Evolutionary conservation across 92 coral and sea anemone genomes (phyloP).

Genomic region (Meandrina meandrites): DNA sequence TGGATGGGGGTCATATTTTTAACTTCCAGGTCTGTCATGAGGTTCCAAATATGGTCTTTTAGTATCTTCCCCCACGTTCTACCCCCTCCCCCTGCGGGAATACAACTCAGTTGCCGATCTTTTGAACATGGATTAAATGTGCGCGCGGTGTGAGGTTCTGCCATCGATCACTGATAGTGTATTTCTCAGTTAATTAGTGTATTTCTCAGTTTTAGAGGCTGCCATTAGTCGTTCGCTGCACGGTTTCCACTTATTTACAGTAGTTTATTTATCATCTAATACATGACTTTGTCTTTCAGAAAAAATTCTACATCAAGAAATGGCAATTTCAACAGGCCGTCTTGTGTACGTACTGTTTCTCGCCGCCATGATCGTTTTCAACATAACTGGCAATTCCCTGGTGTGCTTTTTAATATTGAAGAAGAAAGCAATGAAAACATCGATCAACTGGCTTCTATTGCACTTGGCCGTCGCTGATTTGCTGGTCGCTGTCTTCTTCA

Average conservation of each 20-base stretch:
- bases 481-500: slow-evolving; percentile 9
- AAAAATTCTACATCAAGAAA: neutral
- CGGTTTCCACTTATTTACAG: neutral
- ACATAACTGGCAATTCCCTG: neutral
- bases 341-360: slow-evolving; percentile 4
- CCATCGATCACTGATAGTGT: no score
- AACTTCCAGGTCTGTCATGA: no score
- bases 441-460: slow-evolving; percentile 4
- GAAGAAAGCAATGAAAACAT: neutral
- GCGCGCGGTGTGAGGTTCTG: no score
- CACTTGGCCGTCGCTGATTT: slow-evolving; percentile 11
- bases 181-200: no score
- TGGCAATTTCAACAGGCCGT: neutral
- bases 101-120: no score
- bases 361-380: neutral
- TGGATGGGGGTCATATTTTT: no score
- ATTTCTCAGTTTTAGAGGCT: no score
- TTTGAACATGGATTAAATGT: no score
- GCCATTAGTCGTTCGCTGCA: neutral
- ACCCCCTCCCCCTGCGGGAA: no score
- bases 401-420: neutral
- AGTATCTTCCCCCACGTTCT: no score
- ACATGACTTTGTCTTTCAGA: neutral
- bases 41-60: no score
- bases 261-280: neutral